These are phyloP conservation scores for Campoletis sonorensis DNA, from an alignment of 1,140 invertebrate species.

Conservation along the genomic window DNA sequence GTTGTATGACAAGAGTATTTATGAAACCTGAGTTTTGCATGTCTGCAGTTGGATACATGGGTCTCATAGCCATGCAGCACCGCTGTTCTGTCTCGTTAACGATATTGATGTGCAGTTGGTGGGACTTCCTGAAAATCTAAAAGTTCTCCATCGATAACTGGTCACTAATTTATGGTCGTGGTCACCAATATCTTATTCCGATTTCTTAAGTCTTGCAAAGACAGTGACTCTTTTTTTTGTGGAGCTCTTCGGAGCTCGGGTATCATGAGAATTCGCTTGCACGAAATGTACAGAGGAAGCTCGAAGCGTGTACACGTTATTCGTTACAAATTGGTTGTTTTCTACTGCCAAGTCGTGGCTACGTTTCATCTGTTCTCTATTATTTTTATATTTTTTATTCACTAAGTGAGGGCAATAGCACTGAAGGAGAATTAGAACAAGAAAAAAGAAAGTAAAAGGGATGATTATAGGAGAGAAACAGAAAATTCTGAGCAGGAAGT, in stretches of 20 bases:
- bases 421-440: not conserved
- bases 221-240: not conserved
- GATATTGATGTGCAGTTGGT: slow-evolving; percentile 37
- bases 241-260: not conserved
- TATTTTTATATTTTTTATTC: too few species aligned
- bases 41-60: not conserved
- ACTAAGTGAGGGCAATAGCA: not conserved
- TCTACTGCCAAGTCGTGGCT: not conserved
- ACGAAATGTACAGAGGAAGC: not conserved
- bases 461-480: slow-evolving; percentile 32
- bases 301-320: not conserved
- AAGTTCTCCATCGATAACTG: not conserved
- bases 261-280: not conserved
- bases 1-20: slow-evolving; percentile 27
- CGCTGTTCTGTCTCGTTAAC: slow-evolving; percentile 43
- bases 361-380: not conserved
- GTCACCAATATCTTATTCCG: not conserved
- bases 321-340: slow-evolving; percentile 28
- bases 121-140: slow-evolving; percentile 28
- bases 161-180: not conserved
- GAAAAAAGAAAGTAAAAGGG: slow-evolving; percentile 38
- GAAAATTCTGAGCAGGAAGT: slow-evolving; percentile 36
- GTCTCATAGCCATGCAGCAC: not conserved
- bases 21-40: slow-evolving; percentile 25
- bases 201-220: slow-evolving; percentile 9